Conservation (phyloP, 1,140 invertebrate species). For the Pararge aegeria region DNA sequence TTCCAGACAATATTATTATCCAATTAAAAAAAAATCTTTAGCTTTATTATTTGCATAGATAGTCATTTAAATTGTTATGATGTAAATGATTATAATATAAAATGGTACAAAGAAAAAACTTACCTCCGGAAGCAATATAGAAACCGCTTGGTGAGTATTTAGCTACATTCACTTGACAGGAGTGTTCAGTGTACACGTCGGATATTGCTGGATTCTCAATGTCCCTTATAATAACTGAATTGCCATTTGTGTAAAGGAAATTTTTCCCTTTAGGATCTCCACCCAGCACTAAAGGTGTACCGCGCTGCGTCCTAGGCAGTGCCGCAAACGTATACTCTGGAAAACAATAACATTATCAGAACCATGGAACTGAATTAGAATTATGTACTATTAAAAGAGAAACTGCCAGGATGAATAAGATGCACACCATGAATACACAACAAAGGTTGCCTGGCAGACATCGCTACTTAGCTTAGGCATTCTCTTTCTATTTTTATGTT, state of each 20-base stretch:
- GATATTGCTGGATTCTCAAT: slow-evolving; percentile 96
- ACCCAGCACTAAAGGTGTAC: slow-evolving; percentile 95
- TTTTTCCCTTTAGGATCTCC: slow-evolving; percentile 98
- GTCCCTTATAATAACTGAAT: slow-evolving; percentile 98
- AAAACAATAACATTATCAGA: slow-evolving; percentile 51
- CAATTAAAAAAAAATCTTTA: no score
- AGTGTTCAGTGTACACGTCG: slow-evolving; percentile 98
- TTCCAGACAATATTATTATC: no score
- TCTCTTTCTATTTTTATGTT: no score
- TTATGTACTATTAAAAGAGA: no score
- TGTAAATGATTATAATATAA: no score
- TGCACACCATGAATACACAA: no score
- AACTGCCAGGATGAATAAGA: no score
- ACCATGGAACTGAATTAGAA: slow-evolving; percentile 14
- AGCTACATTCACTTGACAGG: slow-evolving; percentile 95
- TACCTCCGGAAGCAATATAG: slow-evolving; percentile 99
- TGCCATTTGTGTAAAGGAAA: slow-evolving; percentile 98
- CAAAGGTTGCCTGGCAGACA: no score
- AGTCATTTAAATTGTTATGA: no score
- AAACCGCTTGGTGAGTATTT: slow-evolving; percentile 99
- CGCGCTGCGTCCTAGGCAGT: slow-evolving; percentile 94
- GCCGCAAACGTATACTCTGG: slow-evolving; percentile 95
- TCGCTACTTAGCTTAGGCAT: no score
- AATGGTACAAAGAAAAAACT: slow-evolving; percentile 31
- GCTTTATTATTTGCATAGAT: no score